Base-by-base conservation (phyloP, 2,888 invertebrate genomes). In the Myopa testacea region DNA sequence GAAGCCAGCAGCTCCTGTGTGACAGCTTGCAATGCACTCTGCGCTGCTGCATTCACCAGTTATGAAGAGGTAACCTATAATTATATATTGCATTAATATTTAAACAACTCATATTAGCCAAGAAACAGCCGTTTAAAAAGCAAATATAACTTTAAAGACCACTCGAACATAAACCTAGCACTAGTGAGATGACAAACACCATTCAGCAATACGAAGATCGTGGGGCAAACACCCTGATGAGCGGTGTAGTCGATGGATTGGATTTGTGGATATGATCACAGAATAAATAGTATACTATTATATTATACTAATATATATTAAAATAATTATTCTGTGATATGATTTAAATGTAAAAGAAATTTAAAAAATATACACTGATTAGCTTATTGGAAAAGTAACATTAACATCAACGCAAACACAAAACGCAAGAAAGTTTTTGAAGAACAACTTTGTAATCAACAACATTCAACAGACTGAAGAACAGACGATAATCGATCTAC, bases 131-230 rank as follows among this genome's bases (percentile, higher is more conserved):
- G 10, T 8, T 8, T 8, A 45, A 45, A 45, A 45, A 45, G 45
- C 4, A 45, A 45, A 45, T 1, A 45, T 45, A 16, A 5, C 34
- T 69, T 0, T 6, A 70, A 52, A 14, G 8, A 83, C 84, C 80
- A 58, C 38, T 63, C 3, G 73, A 26, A 63, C 12, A 70, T 10
- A 7, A 38, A 68, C 75, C 72, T 16, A 19, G 50, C 2, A 40
- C 45, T 52, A 52, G 1, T 38, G 26, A 72, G 65, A 14, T 79
- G 63, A 63, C 84, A 82, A 4, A 78, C 12, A 7, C 82, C 82
- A 77, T 81, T 81, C 8, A 79, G 40, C 2, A 79, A 75, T 14
- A 80, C 71, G 38, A 76, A 81, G 38, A 81, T 81, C 1, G 78
- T 38, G 26, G 67, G 76, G 26, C 26, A 26, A 26, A 73, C 81